These are phyloP conservation scores for Rousettus madagascariensis DNA, from an alignment of 2,797 vertebrate genomes.

Conservation along the genomic window DNA sequence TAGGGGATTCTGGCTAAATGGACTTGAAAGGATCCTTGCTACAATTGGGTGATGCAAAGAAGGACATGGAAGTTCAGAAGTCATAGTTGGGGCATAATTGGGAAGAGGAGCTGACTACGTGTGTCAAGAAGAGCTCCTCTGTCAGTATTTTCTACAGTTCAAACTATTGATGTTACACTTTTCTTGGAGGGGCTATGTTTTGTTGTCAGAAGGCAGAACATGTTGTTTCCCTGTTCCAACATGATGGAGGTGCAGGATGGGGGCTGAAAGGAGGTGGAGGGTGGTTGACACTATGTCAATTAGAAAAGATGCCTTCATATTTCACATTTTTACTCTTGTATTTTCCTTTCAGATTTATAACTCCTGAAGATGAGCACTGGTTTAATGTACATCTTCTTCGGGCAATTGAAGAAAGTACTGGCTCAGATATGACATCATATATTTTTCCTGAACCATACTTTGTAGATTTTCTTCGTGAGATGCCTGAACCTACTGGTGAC, in stretches of 20 bases:
- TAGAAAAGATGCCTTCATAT: not conserved
- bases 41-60: not conserved
- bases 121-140: not conserved
- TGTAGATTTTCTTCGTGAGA: conserved; percentile 85
- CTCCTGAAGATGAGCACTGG: conserved; percentile 83
- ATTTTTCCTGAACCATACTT: conserved; percentile 83
- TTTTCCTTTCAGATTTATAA: conserved; percentile 82
- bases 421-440: not conserved
- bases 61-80: not conserved
- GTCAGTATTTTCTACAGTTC: not conserved
- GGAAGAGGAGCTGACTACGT: not conserved
- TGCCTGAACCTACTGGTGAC: conserved; percentile 85
- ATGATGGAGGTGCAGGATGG: not conserved
- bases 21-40: not conserved
- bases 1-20: not conserved
- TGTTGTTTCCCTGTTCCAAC: not conserved
- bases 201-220: not conserved
- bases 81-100: not conserved
- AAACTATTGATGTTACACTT: not conserved
- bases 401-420: conserved; percentile 80
- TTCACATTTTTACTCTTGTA: not conserved
- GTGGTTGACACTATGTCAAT: not conserved
- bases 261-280: not conserved
- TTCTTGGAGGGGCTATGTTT: not conserved
- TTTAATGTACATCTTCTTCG: conserved; percentile 78